Evolutionary conservation across 2,888 invertebrate species (phyloP).

Genomic region (Hipparchia semele): DNA sequence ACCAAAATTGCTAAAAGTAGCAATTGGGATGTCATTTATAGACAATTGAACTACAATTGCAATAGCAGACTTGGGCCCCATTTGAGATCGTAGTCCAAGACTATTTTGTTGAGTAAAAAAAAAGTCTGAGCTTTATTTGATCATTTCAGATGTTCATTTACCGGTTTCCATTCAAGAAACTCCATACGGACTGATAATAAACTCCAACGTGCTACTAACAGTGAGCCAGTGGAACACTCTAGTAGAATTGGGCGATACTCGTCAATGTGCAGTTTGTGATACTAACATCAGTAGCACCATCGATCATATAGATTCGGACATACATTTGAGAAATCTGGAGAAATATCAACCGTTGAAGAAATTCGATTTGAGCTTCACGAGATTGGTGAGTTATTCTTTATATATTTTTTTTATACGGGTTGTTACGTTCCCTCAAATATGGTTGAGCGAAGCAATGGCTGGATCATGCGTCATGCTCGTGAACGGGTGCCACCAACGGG

Average conservation of each 20-base stretch:
- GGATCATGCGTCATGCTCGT: too few species aligned
- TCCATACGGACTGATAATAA: slow-evolving; percentile 44
- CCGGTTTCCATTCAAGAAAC: slow-evolving; percentile 26
- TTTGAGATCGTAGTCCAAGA: too few species aligned
- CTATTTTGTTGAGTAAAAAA: too few species aligned
- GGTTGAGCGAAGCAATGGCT: too few species aligned
- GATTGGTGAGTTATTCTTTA: slow-evolving; percentile 47
- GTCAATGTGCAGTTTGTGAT: slow-evolving; percentile 43
- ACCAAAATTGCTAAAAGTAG: too few species aligned
- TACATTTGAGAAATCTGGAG: slow-evolving; percentile 39
- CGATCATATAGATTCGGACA: slow-evolving; percentile 35
- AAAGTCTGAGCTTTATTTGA: too few species aligned
- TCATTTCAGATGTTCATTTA: slow-evolving; percentile 15
- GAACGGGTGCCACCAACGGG: too few species aligned
- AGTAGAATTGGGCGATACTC: slow-evolving; percentile 14
- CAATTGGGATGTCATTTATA: too few species aligned
- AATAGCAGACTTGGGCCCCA: too few species aligned
- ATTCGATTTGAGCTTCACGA: slow-evolving; percentile 50
- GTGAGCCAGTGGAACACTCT: slow-evolving; percentile 45
- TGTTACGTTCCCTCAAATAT: too few species aligned
- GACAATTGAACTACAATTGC: too few species aligned
- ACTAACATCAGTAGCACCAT: background rate
- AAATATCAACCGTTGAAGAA: slow-evolving; percentile 42
- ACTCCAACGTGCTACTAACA: slow-evolving; percentile 42
- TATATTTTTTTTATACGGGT: background rate